These are phyloP conservation scores for Agapornis canus DNA, from an alignment of 2,797 vertebrate genomes.

Conservation along the genomic window DNA sequence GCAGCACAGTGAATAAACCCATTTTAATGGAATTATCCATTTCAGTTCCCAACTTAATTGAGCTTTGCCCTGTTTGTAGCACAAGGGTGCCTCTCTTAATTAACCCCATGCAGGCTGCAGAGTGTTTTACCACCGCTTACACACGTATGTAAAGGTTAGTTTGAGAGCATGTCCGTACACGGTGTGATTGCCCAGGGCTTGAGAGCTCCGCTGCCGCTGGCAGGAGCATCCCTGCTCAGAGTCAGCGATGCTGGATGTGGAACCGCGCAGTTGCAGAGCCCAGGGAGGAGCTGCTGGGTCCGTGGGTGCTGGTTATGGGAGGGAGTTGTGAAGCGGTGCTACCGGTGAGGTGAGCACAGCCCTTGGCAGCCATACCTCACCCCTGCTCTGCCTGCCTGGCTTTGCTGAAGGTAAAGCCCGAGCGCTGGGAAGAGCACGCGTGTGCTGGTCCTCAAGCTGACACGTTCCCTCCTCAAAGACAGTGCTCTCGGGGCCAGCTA, in stretches of 20 bases:
- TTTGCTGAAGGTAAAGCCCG: rapidly evolving
- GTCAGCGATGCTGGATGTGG: rapidly evolving
- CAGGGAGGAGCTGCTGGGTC: background rate
- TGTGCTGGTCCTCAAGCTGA: rapidly evolving
- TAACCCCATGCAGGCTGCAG: slow-evolving; percentile 25
- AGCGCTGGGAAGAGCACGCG: background rate
- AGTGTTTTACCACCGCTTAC: background rate
- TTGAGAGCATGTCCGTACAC: rapidly evolving
- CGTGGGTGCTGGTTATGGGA: background rate
- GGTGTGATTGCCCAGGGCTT: rapidly evolving
- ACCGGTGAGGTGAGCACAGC: background rate
- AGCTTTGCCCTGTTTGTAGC: slow-evolving; percentile 25
- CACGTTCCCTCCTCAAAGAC: slow-evolving; percentile 27
- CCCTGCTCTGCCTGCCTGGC: background rate
- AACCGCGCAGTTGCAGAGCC: rapidly evolving
- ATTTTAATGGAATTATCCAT: slow-evolving; percentile 66
- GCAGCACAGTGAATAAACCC: background rate
- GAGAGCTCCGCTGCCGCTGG: background rate
- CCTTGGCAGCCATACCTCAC: background rate
- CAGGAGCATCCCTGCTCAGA: background rate
- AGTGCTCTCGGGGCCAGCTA: background rate
- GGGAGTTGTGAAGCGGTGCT: background rate
- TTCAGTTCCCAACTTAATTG: slow-evolving; percentile 50
- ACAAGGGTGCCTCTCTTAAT: slow-evolving; percentile 22
- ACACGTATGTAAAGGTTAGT: background rate